Evolutionary conservation across 2,888 invertebrate genomes (phyloP), one percentile per base, ranked within the genome.

Genomic region (Cerastoderma edule): DNA sequence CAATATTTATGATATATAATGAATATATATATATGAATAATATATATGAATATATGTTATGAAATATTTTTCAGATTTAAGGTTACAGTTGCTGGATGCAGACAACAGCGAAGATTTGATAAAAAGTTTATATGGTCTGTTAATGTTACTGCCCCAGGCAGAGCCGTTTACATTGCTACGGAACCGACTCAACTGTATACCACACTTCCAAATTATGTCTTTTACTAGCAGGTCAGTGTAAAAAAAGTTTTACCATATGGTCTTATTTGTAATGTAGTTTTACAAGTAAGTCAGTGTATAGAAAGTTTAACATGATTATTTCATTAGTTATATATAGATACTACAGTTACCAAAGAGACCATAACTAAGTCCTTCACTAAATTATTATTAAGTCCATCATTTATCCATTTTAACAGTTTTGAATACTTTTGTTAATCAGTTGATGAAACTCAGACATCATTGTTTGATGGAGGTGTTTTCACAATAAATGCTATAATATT

Each of bases 91-190:
- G 89, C 94, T 99, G 84, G 95, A 96, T 89, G 84, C 86, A 0
- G 95, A 95, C 84, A 91, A 93, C 74, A 96, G 96, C 89, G 96
- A 95, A 84, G 95, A 95, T 83, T 94, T 99, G 86, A 95, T 98
- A 65, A 95, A 96, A 89, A 96, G 98, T 67, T 94, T 99, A 83
- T 99, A 98, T 94, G 99, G 99, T 0, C 95, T 99, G 79, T 94
- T 99, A 44, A 99, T 99, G 99, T 93, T 99, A 86, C 94, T 99
- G 90, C 99, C 99, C 64, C 99, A 99, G 94, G 97, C 97, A 64
- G 98, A 98, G 92, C 98, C 99, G 46, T 99, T 99, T 94, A 96
- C 96, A 90, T 95, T 96, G 80, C 95, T 99, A 76, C 94, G 95
- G 82, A 95, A 95, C 88, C 94, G 98, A 28, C 95, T 99, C 33